Conservation (phyloP, 1,140 invertebrate species). For the Paraescarpia echinospica region DNA sequence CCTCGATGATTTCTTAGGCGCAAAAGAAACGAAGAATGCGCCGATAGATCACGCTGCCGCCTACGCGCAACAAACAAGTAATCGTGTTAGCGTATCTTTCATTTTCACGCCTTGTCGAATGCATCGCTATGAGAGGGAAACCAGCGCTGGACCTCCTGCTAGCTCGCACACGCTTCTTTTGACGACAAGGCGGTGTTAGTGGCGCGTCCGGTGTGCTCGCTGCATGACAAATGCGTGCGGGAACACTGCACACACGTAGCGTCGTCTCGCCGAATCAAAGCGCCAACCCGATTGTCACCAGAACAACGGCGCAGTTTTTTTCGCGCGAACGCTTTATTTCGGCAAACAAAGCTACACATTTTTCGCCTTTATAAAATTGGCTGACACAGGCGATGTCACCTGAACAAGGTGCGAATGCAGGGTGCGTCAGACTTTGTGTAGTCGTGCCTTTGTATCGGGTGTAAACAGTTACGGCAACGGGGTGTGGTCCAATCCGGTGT, state of each 20-base stretch:
- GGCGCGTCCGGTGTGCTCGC: neutral
- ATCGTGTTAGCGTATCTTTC: neutral
- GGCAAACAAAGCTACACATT: neutral
- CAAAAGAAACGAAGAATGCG: neutral
- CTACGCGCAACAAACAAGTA: neutral
- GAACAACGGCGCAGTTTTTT: neutral
- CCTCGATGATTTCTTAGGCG: neutral
- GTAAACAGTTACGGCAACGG: neutral
- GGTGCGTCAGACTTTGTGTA: neutral
- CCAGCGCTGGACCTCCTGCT: neutral
- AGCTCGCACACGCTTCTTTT: neutral
- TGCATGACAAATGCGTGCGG: neutral
- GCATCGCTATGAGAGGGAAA: neutral
- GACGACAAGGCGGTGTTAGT: neutral
- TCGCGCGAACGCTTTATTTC: neutral
- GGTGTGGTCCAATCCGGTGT: neutral
- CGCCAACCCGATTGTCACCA: neutral
- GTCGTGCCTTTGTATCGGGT: neutral
- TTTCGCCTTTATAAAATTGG: neutral
- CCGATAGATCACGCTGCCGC: neutral
- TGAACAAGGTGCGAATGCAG: neutral
- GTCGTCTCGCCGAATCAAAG: neutral
- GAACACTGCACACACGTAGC: neutral
- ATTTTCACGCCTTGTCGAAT: neutral
- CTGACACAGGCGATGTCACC: neutral